Evolutionary conservation across 2,113 vertebrate genomes (phyloP).

Genomic region (Elanoides forficatus): DNA sequence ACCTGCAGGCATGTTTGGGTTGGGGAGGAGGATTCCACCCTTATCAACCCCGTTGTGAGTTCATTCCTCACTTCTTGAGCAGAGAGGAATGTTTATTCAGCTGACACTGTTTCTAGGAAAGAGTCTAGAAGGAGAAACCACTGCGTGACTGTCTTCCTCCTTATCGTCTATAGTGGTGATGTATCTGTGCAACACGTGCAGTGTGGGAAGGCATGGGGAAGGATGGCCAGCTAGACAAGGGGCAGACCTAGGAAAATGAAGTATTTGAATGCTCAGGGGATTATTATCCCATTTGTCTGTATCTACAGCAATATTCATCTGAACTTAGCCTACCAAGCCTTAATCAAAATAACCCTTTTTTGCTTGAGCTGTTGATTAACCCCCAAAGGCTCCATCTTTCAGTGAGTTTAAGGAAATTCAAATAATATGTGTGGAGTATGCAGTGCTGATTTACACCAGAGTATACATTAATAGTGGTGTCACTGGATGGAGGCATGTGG

Average conservation of each 20-base stretch:
- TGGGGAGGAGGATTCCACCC: conserved; percentile 15
- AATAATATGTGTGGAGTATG: neutral
- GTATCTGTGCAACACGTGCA: neutral
- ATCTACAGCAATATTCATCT: neutral
- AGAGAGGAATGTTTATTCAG: conserved; percentile 48
- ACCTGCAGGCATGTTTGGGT: accelerated
- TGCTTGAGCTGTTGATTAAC: neutral
- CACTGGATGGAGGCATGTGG: neutral
- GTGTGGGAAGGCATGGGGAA: neutral
- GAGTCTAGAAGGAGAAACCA: neutral
- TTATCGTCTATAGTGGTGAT: neutral
- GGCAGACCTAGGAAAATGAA: neutral
- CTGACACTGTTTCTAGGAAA: conserved; percentile 38
- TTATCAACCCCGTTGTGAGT: neutral
- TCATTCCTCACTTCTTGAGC: conserved; percentile 42
- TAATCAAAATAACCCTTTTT: conserved; percentile 34
- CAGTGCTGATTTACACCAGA: conserved; percentile 9
- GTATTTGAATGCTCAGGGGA: neutral
- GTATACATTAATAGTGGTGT: neutral
- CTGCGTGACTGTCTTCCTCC: neutral
- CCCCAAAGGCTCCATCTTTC: conserved; percentile 34
- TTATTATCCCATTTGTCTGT: neutral
- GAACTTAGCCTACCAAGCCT: neutral
- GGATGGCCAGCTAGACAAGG: neutral
- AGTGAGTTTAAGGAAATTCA: neutral